Base-by-base conservation (phyloP, 35 echinoderm and acorn worm species). In the Hemicentrotus pulcherrimus region DNA sequence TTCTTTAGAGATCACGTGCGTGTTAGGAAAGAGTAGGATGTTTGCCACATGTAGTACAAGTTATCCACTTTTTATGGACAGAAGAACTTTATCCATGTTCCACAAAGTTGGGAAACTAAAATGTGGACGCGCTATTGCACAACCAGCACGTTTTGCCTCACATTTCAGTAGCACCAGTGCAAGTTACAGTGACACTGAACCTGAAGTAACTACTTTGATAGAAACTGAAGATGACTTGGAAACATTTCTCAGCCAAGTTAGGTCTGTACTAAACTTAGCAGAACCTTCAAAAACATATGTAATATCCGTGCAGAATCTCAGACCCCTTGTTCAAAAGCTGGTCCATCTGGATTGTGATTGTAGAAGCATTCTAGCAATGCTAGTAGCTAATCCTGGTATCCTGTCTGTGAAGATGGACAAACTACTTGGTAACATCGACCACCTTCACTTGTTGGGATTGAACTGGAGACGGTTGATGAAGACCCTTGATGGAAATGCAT, bases 361-460 rank as follows among this genome's bases (percentile, higher is more conserved):
- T 28, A 92, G 91, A 47, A 52, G 46, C 48, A 92, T 92, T 22
- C 12, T 31, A 22, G 91, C 91, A 92, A 14, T 92, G 32, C 48
- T 92, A 32, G 48, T 48, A 47, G 30, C 91, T 31, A 92, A 92
- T 92, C 91, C 41, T 50, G 46, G 45, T n/a, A 89, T 89, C 10
- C 31, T 89, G 0, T 32, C 87, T 32, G 87, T 89, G 1, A 6
- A 31, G 31, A 41, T 28, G 16, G 32, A 50, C 10, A 32, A 24
- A 47, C 86, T 95, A 2, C 94, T 88, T 31, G 22, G 32, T 16
- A 47, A 88, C 46, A 94, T 97, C 4, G 48, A 95, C 18, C 94
- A 65, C 32, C 58, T 95, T 41, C 45, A 94, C 31, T 92, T 95
- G 35, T 46, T 97, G 16, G 96, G 96, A n/a, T 92, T 97, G 45